Conservation (phyloP, 2,888 invertebrate species). For the Melolontha melolontha region DNA sequence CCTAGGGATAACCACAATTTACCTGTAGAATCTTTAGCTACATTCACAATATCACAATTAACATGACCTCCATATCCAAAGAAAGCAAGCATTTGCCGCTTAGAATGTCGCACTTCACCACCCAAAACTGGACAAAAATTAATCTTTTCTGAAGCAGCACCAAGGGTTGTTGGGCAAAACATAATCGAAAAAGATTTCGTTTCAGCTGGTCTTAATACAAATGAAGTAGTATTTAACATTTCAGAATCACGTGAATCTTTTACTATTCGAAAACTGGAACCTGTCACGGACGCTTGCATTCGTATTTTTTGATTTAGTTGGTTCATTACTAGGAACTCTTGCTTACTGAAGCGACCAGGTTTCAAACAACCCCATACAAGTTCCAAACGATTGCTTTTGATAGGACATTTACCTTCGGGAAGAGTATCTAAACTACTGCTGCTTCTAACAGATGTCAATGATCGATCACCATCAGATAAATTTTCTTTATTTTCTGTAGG, state of each 20-base stretch:
- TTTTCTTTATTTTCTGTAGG: conserved; percentile 42
- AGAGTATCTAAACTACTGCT: conserved; percentile 59
- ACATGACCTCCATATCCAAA: conserved; percentile 73
- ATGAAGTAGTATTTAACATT: conserved; percentile 58
- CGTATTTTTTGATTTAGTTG: conserved; percentile 69
- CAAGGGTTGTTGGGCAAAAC: conserved; percentile 69
- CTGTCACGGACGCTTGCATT: conserved; percentile 67
- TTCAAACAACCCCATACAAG: conserved; percentile 73
- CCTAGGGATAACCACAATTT: conserved; percentile 72
- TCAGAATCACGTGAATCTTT: conserved; percentile 60
- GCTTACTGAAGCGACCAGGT: conserved; percentile 67
- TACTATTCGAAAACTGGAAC: conserved; percentile 65
- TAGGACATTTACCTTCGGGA: conserved; percentile 65
- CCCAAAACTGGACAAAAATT: conserved; percentile 65
- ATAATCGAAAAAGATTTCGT: conserved; percentile 68
- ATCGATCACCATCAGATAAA: conserved; percentile 33
- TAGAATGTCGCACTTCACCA: conserved; percentile 52
- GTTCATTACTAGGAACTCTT: conserved; percentile 71
- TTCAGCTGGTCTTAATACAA: conserved; percentile 70
- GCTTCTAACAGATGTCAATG: conserved; percentile 53
- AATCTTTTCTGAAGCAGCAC: conserved; percentile 69
- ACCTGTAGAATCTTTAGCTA: conserved; percentile 70
- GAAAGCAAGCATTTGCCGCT: conserved; percentile 55
- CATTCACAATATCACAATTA: conserved; percentile 66
- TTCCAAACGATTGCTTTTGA: conserved; percentile 70